Base-by-base conservation (phyloP, 2,797 vertebrate genomes). In the Myotis myotis region DNA sequence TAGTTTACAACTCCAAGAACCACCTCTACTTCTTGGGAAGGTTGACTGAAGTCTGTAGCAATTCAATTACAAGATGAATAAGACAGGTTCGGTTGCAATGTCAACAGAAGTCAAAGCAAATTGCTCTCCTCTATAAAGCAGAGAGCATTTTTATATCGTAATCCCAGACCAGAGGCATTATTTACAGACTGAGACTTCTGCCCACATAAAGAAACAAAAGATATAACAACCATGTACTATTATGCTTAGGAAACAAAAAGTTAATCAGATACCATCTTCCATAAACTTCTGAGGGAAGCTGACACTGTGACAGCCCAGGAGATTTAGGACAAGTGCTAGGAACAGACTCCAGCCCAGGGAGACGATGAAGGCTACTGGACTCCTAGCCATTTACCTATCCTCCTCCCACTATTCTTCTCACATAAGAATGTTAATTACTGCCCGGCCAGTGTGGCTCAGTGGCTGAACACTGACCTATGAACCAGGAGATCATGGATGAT, bases 101-200 rank as follows among this genome's bases (percentile, higher is more conserved):
- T 90, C 94, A 96, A 91, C n/a, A 81, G 57, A 95, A 96, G 91
- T 95, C 96, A 97, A 85, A 88, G 85, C n/a, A 94, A 96, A 96
- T 55, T 94, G 95, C 83, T 92, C 93, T 92, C 75, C 36, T 84
- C 57, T 49, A 47, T 86, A 93, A 95, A 97, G 87, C 51, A 95
- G 82, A 92, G 81, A 83, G 86, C 76, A 90, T 83, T 95, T 90
- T 94, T 89, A 95, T 89, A 89, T 92, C 44, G 89, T 86, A 88
- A 95, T 85, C 87, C 87, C 44, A 93, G 64, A 91, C 70, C 87
- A 62, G 68, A 36, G 87, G 70, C 74, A 93, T 93, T 89, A 75
- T 95, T 95, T 88, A 93, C 36, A 92, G 93, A 71, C 25, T 70
- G 23, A 79, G 74, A 84, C 79, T 94, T 94, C 82, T 91, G 64